A percentile compares a stretch with the other conserved stretches of the same genome.
Conservation (phyloP, 2,113 vertebrate genomes). For the Thamnaconus septentrionalis region DNA sequence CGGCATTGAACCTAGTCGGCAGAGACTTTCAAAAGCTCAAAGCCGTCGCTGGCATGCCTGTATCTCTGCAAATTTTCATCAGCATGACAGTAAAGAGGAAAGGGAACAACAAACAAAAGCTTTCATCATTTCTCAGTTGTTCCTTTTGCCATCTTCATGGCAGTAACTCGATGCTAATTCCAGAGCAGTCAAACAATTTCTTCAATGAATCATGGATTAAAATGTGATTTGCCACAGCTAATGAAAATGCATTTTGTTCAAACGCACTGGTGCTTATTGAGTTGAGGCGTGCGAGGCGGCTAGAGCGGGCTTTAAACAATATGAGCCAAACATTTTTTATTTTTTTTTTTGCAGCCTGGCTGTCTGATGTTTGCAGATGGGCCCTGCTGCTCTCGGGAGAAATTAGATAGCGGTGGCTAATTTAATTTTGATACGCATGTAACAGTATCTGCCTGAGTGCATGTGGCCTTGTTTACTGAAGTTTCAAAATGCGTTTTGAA, state of each 20-base stretch:
- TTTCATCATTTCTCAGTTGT: constrained; percentile 48
- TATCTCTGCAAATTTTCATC: constrained; percentile 54
- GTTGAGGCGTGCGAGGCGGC: constrained; percentile 41
- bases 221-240: constrained; percentile 69
- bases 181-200: constrained; percentile 57
- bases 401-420: constrained; percentile 55
- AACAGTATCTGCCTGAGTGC: constrained; percentile 46
- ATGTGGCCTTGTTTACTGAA: constrained; percentile 48
- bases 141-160: constrained; percentile 33
- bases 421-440: constrained; percentile 56
- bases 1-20: constrained; percentile 26
- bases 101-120: constrained; percentile 33
- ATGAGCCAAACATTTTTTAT: constrained; percentile 13
- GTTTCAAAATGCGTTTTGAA: constrained; percentile 29
- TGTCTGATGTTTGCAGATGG: constrained; percentile 63
- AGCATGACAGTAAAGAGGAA: constrained; percentile 29
- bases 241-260: constrained; percentile 62
- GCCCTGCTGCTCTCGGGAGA: constrained; percentile 44
- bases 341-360: constrained; percentile 42
- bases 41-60: constrained; percentile 36
- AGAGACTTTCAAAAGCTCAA: constrained; percentile 25
- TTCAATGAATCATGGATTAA: constrained; percentile 66
- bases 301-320: constrained; percentile 45
- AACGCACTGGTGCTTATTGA: constrained; percentile 60
- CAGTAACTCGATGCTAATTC: constrained; percentile 52